Evolutionary conservation across 2,797 vertebrate genomes (phyloP), one percentile per base, ranked within the genome.

Genomic region (Rhinogobio ventralis): DNA sequence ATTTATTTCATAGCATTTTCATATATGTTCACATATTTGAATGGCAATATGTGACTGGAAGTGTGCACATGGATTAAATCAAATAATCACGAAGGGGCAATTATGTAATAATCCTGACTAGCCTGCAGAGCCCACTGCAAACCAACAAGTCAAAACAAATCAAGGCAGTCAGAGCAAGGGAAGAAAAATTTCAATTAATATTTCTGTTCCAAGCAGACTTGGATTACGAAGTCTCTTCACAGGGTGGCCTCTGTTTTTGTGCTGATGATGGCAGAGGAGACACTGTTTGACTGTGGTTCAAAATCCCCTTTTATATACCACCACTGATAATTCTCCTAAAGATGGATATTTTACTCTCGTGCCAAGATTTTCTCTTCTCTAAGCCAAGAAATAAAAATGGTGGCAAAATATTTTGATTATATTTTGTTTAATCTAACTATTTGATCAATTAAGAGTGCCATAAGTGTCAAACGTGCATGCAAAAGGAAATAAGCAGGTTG

Each of bases 91-190:
- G 4, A 49, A 46, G 39, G 25, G 57, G n/a, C 6, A 25, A 23
- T 79, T 79, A 66, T 79, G 11, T 66, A 79, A 66, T 46, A 66
- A 64, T 79, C 39, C 42, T 49, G 60, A 79, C 17, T 66, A 62
- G 19, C 42, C 9, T 49, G 64, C 42, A 79, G 15, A 79, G 20
- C n/a, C 20, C 15, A 79, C 36, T 11, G 25, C 76, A 79, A 79
- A 64, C 13, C 62, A 62, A 45, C 28, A 2, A 36, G 11, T 36
- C 49, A 45, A 42, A 60, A 25, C 33, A 45, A 78, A 62, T 25
- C 36, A 28, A 19, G 15, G 15, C 75, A n/a, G 20, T 15, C 36
- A 11, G 36, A 25, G 55, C 15, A 45, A 78, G 39, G 9, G 2
- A 28, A 45, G 17, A 64, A 28, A 28, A 30, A 30, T 57, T 28